A percentile compares a stretch with the other conserved stretches of the same genome.
Conservation (phyloP, 2,113 vertebrate genomes). For the Rhea americana region DNA sequence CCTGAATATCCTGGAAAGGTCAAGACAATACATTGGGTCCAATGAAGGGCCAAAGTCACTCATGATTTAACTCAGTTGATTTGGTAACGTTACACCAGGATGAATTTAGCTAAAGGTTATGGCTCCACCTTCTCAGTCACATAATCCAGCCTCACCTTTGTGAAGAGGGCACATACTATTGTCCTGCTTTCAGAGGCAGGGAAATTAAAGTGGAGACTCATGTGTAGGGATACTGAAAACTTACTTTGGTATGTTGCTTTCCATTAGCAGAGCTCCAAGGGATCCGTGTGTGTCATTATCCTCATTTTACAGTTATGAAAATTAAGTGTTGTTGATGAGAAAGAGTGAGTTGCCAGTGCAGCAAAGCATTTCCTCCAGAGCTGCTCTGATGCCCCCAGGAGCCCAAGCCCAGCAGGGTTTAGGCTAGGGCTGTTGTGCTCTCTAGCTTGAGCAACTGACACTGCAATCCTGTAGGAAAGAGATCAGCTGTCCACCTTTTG, state of each 20-base stretch:
- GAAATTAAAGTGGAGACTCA: background rate
- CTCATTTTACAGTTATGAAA: background rate
- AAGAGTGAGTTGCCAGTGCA: background rate
- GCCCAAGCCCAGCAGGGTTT: background rate
- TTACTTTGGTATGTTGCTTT: background rate
- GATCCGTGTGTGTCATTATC: background rate
- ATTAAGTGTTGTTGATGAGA: fast-evolving
- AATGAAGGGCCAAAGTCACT: background rate
- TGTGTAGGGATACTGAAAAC: fast-evolving
- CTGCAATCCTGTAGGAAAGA: background rate
- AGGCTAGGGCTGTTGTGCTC: background rate
- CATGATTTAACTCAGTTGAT: background rate
- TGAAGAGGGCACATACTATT: background rate
- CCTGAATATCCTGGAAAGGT: slow-evolving; percentile 36
- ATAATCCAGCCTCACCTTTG: background rate
- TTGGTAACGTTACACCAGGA: background rate
- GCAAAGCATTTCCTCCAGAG: background rate
- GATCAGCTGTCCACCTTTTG: background rate
- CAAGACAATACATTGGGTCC: background rate
- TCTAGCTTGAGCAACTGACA: background rate
- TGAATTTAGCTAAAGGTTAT: background rate
- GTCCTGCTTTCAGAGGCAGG: background rate
- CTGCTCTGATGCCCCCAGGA: background rate
- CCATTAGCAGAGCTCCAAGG: background rate
- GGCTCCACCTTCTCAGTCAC: background rate